Evolutionary conservation across 2,797 vertebrate genomes (phyloP).

Genomic region (Phalloptychus januarius): DNA sequence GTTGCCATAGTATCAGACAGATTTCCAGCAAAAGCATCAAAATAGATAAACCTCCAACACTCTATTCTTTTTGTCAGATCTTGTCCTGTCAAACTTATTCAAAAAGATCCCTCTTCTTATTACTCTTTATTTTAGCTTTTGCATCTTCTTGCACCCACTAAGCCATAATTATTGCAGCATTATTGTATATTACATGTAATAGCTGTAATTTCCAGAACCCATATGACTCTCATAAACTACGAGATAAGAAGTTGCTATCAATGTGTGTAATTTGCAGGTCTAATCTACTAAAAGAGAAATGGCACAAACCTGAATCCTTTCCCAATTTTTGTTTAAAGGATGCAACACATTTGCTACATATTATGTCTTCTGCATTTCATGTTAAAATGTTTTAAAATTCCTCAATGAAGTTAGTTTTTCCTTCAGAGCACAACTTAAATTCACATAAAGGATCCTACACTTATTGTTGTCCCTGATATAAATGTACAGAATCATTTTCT

Average conservation of each 20-base stretch:
- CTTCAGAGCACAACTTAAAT: neutral
- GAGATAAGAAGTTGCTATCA: neutral
- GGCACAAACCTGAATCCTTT: neutral
- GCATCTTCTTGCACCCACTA: constrained; percentile 1
- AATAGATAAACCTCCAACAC: constrained; percentile 33
- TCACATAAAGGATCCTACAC: neutral
- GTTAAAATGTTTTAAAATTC: neutral
- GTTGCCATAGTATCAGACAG: constrained; percentile 65
- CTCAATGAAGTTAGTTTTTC: neutral
- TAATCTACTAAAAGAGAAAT: neutral
- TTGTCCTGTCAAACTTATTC: neutral
- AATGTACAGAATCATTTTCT: neutral
- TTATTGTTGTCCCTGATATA: neutral
- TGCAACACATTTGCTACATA: neutral
- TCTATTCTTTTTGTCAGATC: constrained; percentile 17
- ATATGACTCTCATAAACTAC: neutral
- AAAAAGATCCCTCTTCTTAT: neutral
- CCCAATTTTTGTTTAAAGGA: neutral
- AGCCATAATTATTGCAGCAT: neutral
- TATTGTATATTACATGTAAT: neutral
- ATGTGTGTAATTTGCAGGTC: neutral
- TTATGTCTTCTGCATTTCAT: neutral
- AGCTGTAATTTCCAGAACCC: neutral
- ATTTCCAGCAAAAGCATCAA: constrained; percentile 34
- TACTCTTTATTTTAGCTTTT: neutral